Evolutionary conservation across 2,888 invertebrate species (phyloP).

Genomic region (Orthosia incerta): DNA sequence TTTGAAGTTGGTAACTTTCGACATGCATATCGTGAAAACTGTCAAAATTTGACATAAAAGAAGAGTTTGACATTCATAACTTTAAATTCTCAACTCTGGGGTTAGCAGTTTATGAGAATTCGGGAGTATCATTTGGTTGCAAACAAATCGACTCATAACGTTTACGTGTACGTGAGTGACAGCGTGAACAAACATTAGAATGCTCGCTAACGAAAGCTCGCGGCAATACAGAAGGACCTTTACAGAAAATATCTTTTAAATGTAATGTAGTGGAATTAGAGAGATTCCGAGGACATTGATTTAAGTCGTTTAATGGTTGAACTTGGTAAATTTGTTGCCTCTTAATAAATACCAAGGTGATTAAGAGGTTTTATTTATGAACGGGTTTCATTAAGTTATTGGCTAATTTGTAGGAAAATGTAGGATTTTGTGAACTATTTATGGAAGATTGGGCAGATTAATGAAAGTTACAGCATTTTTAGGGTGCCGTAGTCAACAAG

Average conservation of each 20-base stretch:
- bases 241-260: constrained; percentile 50
- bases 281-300: constrained; percentile 56
- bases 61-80: too few species aligned
- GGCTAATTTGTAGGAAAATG: constrained; percentile 48
- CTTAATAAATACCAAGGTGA: constrained; percentile 67
- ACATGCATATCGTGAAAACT: too few species aligned
- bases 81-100: too few species aligned
- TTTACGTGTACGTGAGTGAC: too few species aligned
- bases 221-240: constrained; percentile 4
- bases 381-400: constrained; percentile 31
- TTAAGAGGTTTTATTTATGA: constrained; percentile 55
- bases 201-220: constrained; percentile 11
- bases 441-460: neutral
- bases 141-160: neutral
- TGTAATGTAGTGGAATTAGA: constrained; percentile 69
- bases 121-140: neutral
- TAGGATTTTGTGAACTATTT: constrained; percentile 37
- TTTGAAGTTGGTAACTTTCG: too few species aligned
- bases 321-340: constrained; percentile 72
- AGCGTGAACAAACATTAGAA: neutral
- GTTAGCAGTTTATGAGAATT: neutral
- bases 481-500: too few species aligned
- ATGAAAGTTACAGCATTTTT: constrained; percentile 21
- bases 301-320: constrained; percentile 65
- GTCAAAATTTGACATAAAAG: too few species aligned